Evolutionary conservation across 2,113 vertebrate genomes (phyloP).

Genomic region (Orycteropus afer): DNA sequence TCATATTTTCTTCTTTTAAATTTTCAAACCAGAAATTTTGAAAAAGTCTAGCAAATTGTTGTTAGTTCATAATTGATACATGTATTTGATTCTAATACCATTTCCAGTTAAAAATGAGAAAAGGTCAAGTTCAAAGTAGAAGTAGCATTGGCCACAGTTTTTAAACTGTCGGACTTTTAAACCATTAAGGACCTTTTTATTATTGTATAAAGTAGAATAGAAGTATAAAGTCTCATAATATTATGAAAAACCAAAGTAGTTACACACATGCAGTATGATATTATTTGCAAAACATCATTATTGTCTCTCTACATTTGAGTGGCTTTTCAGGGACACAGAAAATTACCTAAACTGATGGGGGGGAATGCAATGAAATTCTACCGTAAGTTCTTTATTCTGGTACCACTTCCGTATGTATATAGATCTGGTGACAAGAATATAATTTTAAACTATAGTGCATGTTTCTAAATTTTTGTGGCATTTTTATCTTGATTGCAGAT

Average conservation of each 20-base stretch:
- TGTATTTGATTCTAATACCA: conserved; percentile 23
- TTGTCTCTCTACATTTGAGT: neutral
- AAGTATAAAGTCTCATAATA: neutral
- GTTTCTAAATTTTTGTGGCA: conserved; percentile 69
- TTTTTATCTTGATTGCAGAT: conserved; percentile 85
- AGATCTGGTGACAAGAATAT: conserved; percentile 14
- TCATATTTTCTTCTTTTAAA: conserved; percentile 27
- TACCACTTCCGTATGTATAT: neutral
- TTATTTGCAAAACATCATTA: neutral
- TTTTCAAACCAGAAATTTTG: neutral
- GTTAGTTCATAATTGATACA: conserved; percentile 26
- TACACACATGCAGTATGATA: neutral
- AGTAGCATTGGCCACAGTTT: neutral
- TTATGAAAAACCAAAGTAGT: neutral
- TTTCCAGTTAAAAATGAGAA: conserved; percentile 46
- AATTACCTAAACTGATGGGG: neutral
- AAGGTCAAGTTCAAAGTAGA: neutral
- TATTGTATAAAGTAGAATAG: neutral
- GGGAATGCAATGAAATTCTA: conserved; percentile 17
- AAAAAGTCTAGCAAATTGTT: neutral
- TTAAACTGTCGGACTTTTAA: neutral
- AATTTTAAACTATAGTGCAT: neutral
- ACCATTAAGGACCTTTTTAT: neutral
- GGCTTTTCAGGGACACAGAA: conserved; percentile 27
- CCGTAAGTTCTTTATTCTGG: neutral